Conservation (phyloP, 2,888 invertebrate species). For the Dichetophora obliterata region DNA sequence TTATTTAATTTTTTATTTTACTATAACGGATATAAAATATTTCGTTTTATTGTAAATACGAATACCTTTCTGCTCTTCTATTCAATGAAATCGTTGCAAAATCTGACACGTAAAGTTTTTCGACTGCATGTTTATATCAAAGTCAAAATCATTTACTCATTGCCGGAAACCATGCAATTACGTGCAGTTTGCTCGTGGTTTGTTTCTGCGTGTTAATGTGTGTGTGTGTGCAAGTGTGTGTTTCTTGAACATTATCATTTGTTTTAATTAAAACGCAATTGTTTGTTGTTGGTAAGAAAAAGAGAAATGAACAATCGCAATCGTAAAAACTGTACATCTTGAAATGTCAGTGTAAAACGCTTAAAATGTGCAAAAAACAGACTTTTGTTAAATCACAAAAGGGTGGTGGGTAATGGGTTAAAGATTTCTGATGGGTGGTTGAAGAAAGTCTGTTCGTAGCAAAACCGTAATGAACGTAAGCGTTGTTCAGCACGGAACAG, state of each 20-base stretch:
- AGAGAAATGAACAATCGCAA: background rate
- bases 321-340: slow-evolving; percentile 20
- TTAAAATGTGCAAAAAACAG: slow-evolving; percentile 13
- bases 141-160: background rate
- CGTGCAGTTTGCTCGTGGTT: slow-evolving; percentile 2
- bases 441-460: no score
- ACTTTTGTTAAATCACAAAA: background rate
- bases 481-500: no score
- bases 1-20: no score
- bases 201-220: background rate
- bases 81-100: no score
- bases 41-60: no score
- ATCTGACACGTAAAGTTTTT: no score
- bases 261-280: slow-evolving; percentile 11
- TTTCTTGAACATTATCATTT: background rate
- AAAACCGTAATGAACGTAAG: no score
- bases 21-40: no score
- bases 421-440: no score
- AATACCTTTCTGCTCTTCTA: no score
- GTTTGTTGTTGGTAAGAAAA: slow-evolving; percentile 1
- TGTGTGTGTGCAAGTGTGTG: background rate
- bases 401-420: background rate
- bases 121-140: no score
- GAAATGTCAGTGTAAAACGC: slow-evolving; percentile 23
- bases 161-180: slow-evolving; percentile 29